Base-by-base conservation (phyloP, 2,888 invertebrate species). In the Drosophila silvestris region DNA sequence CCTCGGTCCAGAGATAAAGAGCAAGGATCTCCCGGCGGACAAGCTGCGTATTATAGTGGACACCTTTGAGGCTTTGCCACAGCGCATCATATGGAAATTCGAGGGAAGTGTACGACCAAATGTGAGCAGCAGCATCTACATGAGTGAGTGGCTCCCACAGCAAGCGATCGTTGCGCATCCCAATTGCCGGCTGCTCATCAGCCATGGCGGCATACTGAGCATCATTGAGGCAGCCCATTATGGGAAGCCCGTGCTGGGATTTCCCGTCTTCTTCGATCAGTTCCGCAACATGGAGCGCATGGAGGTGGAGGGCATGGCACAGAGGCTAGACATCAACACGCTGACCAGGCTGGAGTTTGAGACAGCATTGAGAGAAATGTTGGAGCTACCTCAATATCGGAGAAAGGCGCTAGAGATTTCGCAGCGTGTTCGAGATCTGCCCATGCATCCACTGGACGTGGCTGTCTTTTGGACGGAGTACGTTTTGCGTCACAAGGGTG, bases 261-360 rank as follows among this genome's bases (percentile, higher is more conserved):
- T 95, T 60, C 95, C 95, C 0, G 76, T 94, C 3, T 93, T 93
- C 62, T 94, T 90, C 6, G 95, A 95, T 83, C 95, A 95, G 85
- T 91, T 93, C 50, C 79, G 93, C 3, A 95, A 95, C 74, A 92
- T 94, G 74, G 91, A 88, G 1, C 90, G 91, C 7, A 92, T 94
- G 91, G 3, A 58, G 9, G 56, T 35, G 6, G 63, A 68, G n/a
- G 83, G 71, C 9, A 62, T 80, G 93, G 93, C 6, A 35, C 92
- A 33, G 73, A 5, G 75, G 6, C 61, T 94, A 22, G 90, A 93
- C 28, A 91, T 91, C 5, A 74, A 86, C 4, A 80, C 86, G 3
- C 44, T 94, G n/a, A 93, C 82, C 0, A 91, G 89, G 44, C 76
- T 89, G 2, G 80, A 77, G 2, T 71, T 94, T 6, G 59, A 70